Conservation (phyloP, 2,113 vertebrate genomes). For the Pleuronectes platessa region DNA sequence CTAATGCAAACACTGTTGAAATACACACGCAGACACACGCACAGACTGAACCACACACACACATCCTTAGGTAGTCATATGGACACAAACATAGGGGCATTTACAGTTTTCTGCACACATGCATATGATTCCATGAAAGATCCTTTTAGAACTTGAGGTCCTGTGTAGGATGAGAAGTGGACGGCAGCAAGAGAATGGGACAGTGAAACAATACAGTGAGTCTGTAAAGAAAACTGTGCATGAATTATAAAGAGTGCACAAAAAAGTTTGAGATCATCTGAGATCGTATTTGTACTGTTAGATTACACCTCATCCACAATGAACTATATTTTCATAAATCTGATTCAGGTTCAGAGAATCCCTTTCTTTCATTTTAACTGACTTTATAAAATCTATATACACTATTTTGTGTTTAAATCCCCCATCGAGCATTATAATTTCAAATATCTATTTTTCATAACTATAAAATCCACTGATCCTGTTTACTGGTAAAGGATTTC, state of each 20-base stretch:
- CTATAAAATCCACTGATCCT: background rate
- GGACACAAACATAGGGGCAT: too few relatives aligned
- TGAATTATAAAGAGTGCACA: background rate
- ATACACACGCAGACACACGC: conserved; percentile 33
- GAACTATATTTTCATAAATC: too few relatives aligned
- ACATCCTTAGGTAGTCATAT: background rate
- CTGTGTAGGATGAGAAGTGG: background rate
- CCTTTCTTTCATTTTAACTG: too few relatives aligned
- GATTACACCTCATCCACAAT: too few relatives aligned
- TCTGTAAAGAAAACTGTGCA: background rate
- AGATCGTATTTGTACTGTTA: too few relatives aligned
- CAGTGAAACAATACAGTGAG: background rate
- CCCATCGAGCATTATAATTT: background rate
- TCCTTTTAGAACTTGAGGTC: background rate
- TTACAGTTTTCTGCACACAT: too few relatives aligned
- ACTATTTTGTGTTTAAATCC: background rate
- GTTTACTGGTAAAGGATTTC: background rate
- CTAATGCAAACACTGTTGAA: background rate
- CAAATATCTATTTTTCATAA: background rate
- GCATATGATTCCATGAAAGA: background rate
- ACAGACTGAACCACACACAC: background rate
- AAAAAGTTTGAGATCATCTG: conserved; percentile 4
- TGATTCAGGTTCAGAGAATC: too few relatives aligned
- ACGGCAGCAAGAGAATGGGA: background rate
- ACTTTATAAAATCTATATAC: too few relatives aligned